Evolutionary conservation across 1,140 invertebrate species (phyloP), one percentile per base, ranked within the genome.

Genomic region (Drosophila mauritiana): DNA sequence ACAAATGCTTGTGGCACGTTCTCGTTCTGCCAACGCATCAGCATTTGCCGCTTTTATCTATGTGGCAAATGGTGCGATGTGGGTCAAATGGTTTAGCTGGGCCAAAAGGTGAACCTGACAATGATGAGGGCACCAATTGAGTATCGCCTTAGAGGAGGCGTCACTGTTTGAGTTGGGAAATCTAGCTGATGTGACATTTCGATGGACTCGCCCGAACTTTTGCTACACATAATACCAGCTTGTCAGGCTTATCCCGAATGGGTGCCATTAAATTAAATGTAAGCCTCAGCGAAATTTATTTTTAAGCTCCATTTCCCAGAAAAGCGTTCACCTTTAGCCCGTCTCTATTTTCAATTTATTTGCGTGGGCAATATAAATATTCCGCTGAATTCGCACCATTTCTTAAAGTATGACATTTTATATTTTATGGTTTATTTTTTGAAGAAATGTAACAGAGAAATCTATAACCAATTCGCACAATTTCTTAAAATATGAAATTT

Each of bases 51-150:
- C 42, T 34, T 51, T 69, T 69, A 34, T 39, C 53, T 43, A 39
- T 70, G 51, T 68, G 62, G 67, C 65, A 36, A 37, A 31, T 31
- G 31, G 17, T 57, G 34, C 36, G 59, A 69, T 61, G 69, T 73
- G 69, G 68, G 69, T 73, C 67, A 73, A 73, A 46, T 52, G 68
- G 46, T 46, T 15, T 40, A 45, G 17, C 8, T 10, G 42, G 42
- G 3, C 36, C 46, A 37, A 59, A 59, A 46, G 67, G 68, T 73
- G 34, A 73, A 52, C 39, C 34, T 52, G 69, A 61, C 68, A 70
- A 70, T 70, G 68, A 70, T 70, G 43, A 70, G 67, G 68, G 36
- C 34, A 17, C 51, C 52, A 70, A 70, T 70, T 70, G 68, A 70
- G 55, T 70, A 56, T 70, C 43, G 27, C 15, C 36, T 8, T 20